A percentile compares a stretch with the other conserved stretches of the same genome.
phyloP scores from a whole-genome alignment of 2,797 vertebrate genomes.

The Hapalemur alaotrensis region DNA sequence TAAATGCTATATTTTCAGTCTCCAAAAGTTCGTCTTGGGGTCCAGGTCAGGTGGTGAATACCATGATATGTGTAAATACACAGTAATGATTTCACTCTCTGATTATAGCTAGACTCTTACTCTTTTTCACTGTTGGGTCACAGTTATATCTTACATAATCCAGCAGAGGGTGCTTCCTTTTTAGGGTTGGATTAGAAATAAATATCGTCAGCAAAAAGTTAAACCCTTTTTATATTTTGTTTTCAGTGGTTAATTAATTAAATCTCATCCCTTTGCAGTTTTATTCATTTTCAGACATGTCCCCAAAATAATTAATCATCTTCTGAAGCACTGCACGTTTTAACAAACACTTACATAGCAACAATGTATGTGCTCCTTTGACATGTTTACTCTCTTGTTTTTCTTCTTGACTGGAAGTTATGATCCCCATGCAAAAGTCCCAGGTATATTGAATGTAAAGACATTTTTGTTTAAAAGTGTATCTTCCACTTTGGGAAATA shows the following conservation, averaged over 20 bases:
- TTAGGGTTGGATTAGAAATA: slow-evolving; percentile 69
- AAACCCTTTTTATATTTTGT: background rate
- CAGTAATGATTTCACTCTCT: background rate
- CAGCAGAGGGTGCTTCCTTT: slow-evolving; percentile 83
- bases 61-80: background rate
- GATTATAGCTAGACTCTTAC: background rate
- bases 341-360: background rate
- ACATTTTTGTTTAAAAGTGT: slow-evolving; percentile 31
- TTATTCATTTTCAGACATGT: background rate
- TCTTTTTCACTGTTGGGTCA: slow-evolving; percentile 12
- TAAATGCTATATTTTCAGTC: background rate
- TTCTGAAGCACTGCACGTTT: background rate
- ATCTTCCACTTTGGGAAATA: slow-evolving; percentile 43
- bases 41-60: background rate
- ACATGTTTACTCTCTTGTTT: background rate
- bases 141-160: slow-evolving; percentile 70
- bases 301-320: background rate
- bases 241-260: slow-evolving; percentile 33
- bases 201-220: background rate
- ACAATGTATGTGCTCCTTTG: background rate
- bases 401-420: background rate
- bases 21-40: background rate
- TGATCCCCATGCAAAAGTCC: slow-evolving; percentile 36
- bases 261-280: background rate
- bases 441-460: slow-evolving; percentile 23